Evolutionary conservation across 2,888 invertebrate species (phyloP).

Genomic region (Bombylius major): DNA sequence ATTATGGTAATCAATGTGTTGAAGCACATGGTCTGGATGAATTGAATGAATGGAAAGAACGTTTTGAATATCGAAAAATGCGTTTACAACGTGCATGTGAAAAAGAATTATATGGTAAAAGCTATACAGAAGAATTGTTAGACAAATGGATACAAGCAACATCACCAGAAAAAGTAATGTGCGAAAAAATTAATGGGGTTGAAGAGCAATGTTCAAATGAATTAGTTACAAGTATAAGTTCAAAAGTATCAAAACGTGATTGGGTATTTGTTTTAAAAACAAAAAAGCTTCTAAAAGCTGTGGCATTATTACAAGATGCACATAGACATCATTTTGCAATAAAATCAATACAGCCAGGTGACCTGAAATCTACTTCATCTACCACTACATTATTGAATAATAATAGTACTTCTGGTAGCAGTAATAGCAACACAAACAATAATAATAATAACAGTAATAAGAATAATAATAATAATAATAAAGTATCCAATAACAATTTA

Average conservation of each 20-base stretch:
- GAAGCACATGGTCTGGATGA: conserved; percentile 62
- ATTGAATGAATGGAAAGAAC: conserved; percentile 57
- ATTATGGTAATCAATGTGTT: conserved; percentile 57
- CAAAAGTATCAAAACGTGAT: conserved; percentile 46
- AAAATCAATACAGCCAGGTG: conserved; percentile 36
- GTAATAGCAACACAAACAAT: background rate
- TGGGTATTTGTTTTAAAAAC: conserved; percentile 49
- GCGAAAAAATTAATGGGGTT: conserved; percentile 46
- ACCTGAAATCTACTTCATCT: background rate
- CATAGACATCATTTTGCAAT: conserved; percentile 54
- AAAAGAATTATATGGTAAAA: conserved; percentile 51
- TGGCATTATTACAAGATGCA: conserved; percentile 56
- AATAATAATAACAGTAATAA: background rate
- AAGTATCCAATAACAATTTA: conserved; percentile 11
- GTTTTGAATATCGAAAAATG: conserved; percentile 54
- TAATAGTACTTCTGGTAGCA: too few relatives aligned
- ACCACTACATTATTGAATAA: background rate
- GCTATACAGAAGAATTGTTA: conserved; percentile 47
- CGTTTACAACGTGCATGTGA: conserved; percentile 50
- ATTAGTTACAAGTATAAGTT: conserved; percentile 46
- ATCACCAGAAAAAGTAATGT: conserved; percentile 49
- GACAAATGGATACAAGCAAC: conserved; percentile 50
- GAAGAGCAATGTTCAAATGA: conserved; percentile 46
- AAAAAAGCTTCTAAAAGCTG: conserved; percentile 42
- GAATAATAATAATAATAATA: conserved; percentile 8